Evolutionary conservation across 2,113 vertebrate genomes (phyloP).

Genomic region (Chaetura pelagica): DNA sequence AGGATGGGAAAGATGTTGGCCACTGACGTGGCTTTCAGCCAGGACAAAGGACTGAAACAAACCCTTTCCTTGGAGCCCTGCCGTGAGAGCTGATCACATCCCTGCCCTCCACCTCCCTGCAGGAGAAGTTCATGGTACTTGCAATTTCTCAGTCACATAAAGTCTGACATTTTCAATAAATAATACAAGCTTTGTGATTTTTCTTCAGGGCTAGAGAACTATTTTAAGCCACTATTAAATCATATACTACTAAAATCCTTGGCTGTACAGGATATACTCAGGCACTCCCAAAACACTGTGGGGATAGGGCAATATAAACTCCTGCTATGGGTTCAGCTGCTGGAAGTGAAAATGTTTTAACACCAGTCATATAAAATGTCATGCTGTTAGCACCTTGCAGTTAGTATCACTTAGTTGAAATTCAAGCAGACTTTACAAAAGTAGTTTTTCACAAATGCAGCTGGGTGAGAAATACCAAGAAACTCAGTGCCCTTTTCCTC

Average conservation of each 20-base stretch:
- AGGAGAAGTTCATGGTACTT: not conserved
- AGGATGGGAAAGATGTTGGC: not conserved
- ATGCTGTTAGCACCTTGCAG: constrained; percentile 70
- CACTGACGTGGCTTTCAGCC: not conserved
- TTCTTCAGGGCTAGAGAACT: not conserved
- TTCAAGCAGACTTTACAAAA: constrained; percentile 1
- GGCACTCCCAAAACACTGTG: not conserved
- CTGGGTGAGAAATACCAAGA: not conserved
- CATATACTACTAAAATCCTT: not conserved
- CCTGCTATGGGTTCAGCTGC: not conserved
- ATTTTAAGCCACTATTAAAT: not conserved
- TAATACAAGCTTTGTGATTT: not conserved
- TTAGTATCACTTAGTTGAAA: constrained; percentile 43
- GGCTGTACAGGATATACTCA: not conserved
- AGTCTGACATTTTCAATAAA: not conserved
- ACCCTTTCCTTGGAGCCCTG: not conserved
- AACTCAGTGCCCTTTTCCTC: not conserved
- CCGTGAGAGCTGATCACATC: not conserved
- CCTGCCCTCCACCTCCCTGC: not conserved
- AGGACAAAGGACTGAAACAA: not conserved
- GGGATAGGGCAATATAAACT: constrained; percentile 12
- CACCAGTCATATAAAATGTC: constrained; percentile 36
- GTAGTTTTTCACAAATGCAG: not conserved
- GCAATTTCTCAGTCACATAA: not conserved
- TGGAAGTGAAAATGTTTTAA: constrained; percentile 55